phyloP scores from a whole-genome alignment of 2,797 vertebrate genomes.

The Lophotriccus pileatus region DNA sequence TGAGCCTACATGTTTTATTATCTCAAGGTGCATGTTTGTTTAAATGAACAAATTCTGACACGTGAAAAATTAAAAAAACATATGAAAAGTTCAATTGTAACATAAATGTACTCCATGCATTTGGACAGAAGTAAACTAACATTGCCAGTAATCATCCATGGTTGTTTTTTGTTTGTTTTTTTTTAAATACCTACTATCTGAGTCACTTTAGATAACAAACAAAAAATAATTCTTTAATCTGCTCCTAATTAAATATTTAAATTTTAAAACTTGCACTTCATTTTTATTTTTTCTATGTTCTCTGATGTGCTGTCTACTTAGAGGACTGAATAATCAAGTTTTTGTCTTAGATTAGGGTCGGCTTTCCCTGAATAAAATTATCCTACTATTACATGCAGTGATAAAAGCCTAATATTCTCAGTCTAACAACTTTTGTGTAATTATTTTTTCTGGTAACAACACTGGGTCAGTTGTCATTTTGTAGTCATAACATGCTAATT shows the following conservation, averaged over 20 bases:
- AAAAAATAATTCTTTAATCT: neutral
- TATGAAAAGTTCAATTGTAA: neutral
- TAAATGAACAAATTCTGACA: neutral
- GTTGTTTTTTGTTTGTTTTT: neutral
- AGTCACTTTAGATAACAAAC: neutral
- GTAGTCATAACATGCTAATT: neutral
- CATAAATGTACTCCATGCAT: neutral
- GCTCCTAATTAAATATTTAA: neutral
- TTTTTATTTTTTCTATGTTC: neutral
- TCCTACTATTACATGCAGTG: neutral
- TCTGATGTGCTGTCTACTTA: neutral
- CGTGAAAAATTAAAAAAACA: rapidly evolving
- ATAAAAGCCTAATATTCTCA: neutral
- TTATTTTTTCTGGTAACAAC: neutral
- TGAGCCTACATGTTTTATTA: neutral
- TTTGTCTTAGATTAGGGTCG: neutral
- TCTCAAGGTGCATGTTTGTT: neutral
- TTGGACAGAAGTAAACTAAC: neutral
- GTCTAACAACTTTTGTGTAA: neutral
- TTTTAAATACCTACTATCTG: neutral
- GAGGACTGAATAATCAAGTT: neutral
- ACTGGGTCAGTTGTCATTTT: neutral
- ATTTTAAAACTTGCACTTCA: neutral
- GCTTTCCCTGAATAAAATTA: neutral
- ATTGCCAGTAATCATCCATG: neutral